phyloP scores from a whole-genome alignment of 2,888 invertebrate species.

The Chloroclystis v-ata region DNA sequence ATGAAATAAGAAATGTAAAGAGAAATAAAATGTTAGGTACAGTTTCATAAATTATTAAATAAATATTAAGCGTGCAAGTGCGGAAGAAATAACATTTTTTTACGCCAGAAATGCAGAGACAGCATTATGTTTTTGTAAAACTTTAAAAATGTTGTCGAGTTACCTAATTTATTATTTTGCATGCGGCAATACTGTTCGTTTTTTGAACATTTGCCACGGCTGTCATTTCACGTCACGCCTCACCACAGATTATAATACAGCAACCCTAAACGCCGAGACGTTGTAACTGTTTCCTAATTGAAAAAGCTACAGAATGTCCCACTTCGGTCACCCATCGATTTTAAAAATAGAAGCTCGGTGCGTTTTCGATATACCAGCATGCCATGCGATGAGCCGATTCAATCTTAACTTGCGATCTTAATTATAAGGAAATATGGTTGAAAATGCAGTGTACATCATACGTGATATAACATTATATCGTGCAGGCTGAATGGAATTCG shows the following conservation, averaged over 20 bases:
- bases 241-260: conserved; percentile 4
- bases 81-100: too few relatives aligned
- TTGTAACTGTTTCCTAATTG: conserved; percentile 58
- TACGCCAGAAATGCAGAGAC: too few relatives aligned
- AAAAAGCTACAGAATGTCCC: conserved; percentile 65
- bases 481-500: conserved; percentile 61
- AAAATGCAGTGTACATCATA: conserved; percentile 35
- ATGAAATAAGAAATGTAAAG: background rate
- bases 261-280: conserved; percentile 14
- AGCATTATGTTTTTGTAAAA: background rate
- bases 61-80: too few relatives aligned
- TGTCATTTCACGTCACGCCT: conserved; percentile 7
- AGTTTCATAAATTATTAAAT: too few relatives aligned
- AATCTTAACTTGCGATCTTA: conserved; percentile 35
- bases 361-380: conserved; percentile 63
- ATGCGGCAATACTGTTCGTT: conserved; percentile 3
- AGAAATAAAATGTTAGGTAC: too few relatives aligned
- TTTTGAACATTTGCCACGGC: conserved; percentile 8
- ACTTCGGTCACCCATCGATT: conserved; percentile 75
- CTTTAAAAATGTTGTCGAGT: too few relatives aligned
- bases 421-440: conserved; percentile 35
- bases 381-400: conserved; percentile 46
- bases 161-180: conserved; percentile 1
- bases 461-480: conserved; percentile 40
- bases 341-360: conserved; percentile 74